Evolutionary conservation across 1,140 invertebrate species (phyloP), one percentile per base, ranked within the genome.

Genomic region (Agrilus planipennis): DNA sequence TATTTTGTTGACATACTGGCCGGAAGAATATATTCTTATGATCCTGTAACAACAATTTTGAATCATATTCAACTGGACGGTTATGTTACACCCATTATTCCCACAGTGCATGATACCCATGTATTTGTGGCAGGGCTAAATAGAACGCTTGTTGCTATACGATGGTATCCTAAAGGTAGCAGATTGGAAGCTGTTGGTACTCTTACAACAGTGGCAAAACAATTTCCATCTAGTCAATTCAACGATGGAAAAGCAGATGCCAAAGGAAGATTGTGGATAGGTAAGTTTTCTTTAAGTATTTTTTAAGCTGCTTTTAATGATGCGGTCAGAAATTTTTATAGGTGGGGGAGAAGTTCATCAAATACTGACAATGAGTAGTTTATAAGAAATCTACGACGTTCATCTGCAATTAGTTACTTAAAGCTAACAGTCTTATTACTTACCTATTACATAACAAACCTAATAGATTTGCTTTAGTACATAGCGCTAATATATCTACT

Each of bases 161-260:
- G 69, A 42, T 89, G 84, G 84, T 64, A 77, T 47, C 77, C 75
- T 0, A 61, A 65, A 1, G 60, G 72, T 16, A n/a, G n/a, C n/a
- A 50, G 54, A 1, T 63, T 69, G 2, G 62, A 61, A 15, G 32
- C 12, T 10, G 29, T 67, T 11, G 61, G 67, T n/a, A 59, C 71
- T 32, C 40, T 70, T 11, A 64, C 68, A 1, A 71, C 73, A 31
- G 74, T 88, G 1, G 81, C 87, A 23, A 45, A 57, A 0, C 63
- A 74, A 21, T 60, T 62, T 32, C 55, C 61, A 0, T 62, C 58
- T 1, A 88, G 79, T 50, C 68, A 85, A 49, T 76, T 87, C 46
- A 93, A 93, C 53, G 88, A 92, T 61, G 89, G 77, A 11, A 94
- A 92, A 65, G 81, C 79, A 44, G 89, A 94, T 60, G 71, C 75